Conservation (phyloP, 2,797 vertebrate species). For the Myripristis murdjan region DNA sequence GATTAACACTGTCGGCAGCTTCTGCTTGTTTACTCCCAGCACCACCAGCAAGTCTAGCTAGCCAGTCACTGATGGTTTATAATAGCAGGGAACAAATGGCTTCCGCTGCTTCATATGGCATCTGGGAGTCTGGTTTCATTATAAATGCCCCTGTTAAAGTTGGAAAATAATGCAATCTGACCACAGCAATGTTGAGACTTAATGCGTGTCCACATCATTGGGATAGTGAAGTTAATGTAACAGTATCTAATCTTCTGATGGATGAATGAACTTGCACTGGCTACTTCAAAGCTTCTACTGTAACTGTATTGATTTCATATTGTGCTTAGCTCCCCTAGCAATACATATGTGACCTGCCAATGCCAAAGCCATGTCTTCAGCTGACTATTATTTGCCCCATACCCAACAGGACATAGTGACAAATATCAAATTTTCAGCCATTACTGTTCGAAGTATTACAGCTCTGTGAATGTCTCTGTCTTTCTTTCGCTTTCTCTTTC, state of each 20-base stretch:
- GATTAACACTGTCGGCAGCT: conserved; percentile 57
- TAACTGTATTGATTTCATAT: conserved; percentile 39
- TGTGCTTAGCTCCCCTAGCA: conserved; percentile 25
- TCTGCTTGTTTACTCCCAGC: conserved; percentile 58
- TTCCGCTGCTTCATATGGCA: conserved; percentile 27
- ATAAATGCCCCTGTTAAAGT: conserved; percentile 31
- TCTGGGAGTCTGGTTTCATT: conserved; percentile 21
- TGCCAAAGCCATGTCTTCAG: not conserved
- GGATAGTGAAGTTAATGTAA: conserved; percentile 12
- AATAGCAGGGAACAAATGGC: conserved; percentile 47
- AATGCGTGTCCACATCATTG: not conserved
- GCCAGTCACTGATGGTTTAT: conserved; percentile 35
- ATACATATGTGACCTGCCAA: not conserved
- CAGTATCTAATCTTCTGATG: conserved; percentile 7
- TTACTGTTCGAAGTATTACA: conserved; percentile 18
- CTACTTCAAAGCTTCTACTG: conserved; percentile 7
- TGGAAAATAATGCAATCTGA: conserved; percentile 27
- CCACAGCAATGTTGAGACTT: not conserved
- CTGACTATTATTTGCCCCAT: conserved; percentile 11
- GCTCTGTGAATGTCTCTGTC: conserved; percentile 11
- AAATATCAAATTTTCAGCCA: conserved; percentile 27
- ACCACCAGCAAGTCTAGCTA: conserved; percentile 17
- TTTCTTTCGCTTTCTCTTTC: not conserved
- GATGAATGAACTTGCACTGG: conserved; percentile 18
- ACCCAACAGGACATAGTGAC: conserved; percentile 3